Percentiles rank a stretch among this genome's conserved stretches.
Conservation (phyloP, 2,888 invertebrate species). For the Nyleta sp. region DNA sequence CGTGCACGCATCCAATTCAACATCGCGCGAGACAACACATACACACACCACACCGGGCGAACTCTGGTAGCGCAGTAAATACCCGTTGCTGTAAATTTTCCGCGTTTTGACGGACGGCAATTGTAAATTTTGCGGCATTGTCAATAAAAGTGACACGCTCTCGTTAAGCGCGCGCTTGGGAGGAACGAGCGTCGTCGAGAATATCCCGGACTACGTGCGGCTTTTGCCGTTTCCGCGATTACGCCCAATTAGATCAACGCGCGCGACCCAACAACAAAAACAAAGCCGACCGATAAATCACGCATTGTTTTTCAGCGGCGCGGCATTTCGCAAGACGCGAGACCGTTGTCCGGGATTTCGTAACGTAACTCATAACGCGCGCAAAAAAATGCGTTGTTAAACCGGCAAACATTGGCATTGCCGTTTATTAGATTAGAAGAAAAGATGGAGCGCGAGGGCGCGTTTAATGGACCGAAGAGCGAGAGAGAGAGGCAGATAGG, state of each 20-base stretch:
- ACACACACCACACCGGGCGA: constrained; percentile 32
- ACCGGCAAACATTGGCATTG: constrained; percentile 68
- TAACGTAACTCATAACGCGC: constrained; percentile 14
- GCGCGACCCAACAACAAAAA: no score
- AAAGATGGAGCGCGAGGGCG: constrained; percentile 58
- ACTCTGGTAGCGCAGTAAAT: constrained; percentile 29
- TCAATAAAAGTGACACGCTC: constrained; percentile 59
- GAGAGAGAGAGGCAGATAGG: constrained; percentile 47
- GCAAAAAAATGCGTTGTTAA: constrained; percentile 50
- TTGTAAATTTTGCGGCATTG: constrained; percentile 57
- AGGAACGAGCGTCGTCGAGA: constrained; percentile 7
- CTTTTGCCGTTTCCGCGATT: constrained; percentile 7
- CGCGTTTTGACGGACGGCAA: constrained; percentile 58
- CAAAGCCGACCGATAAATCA: constrained; percentile 31
- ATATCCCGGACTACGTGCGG: constrained; percentile 13
- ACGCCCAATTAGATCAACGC: background rate
- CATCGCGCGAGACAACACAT: constrained; percentile 45
- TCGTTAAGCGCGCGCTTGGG: constrained; percentile 39
- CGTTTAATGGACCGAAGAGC: constrained; percentile 54
- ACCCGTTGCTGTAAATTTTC: constrained; percentile 58
- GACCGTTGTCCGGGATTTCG: constrained; percentile 3
- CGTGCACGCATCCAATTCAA: constrained; percentile 60
- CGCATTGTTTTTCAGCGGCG: constrained; percentile 19
- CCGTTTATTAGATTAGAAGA: constrained; percentile 71
- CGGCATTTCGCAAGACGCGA: constrained; percentile 31